phyloP scores from a whole-genome alignment of 1,140 invertebrate genomes.

The Ooceraea biroi region DNA sequence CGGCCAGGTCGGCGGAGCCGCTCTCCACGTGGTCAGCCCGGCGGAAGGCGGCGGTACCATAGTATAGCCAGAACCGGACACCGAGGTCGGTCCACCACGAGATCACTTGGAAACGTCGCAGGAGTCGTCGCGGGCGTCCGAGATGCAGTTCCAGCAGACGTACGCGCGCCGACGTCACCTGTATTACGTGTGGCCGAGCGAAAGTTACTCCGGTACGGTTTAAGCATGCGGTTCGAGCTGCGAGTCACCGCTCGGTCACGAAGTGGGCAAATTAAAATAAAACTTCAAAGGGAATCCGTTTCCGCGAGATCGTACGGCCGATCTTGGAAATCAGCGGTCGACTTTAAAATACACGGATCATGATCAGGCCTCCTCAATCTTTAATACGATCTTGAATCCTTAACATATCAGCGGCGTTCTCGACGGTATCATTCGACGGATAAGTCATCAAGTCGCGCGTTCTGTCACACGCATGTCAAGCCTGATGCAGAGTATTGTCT shows the following conservation, averaged over 20 bases:
- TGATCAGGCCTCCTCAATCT: too few species aligned
- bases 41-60: constrained; percentile 81
- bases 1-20: constrained; percentile 76
- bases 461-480: not conserved
- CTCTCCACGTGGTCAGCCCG: constrained; percentile 80
- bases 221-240: constrained; percentile 25
- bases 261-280: constrained; percentile 25
- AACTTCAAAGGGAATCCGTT: not conserved
- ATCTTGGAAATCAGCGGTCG: not conserved
- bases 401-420: not conserved
- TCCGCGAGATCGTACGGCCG: not conserved
- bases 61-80: constrained; percentile 79
- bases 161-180: constrained; percentile 67
- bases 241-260: not conserved
- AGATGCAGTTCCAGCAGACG: constrained; percentile 65
- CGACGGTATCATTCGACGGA: not conserved
- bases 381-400: not conserved
- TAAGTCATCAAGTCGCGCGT: too few species aligned
- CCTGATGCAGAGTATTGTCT: not conserved
- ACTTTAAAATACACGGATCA: not conserved
- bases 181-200: constrained; percentile 75
- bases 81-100: constrained; percentile 31
- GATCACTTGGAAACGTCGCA: constrained; percentile 57
- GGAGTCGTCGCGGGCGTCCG: constrained; percentile 56
- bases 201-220: constrained; percentile 72